Percentiles rank a stretch among this genome's conserved stretches.
These are phyloP conservation scores for Ptychochromis oligacanthus DNA, from an alignment of 2,113 vertebrate species.

Conservation along the genomic window DNA sequence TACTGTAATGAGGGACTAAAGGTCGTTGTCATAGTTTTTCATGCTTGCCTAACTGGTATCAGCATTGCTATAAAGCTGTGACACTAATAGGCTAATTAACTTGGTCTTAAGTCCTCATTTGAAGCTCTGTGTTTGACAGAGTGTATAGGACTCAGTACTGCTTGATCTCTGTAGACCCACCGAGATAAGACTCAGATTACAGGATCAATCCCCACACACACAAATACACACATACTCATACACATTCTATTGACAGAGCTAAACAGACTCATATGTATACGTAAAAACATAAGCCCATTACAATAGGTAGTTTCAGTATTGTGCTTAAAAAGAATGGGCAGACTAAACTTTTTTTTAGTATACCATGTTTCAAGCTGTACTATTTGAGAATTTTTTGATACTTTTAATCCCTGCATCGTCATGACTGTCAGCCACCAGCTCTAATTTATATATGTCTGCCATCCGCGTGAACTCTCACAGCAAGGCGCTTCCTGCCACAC, in stretches of 20 bases:
- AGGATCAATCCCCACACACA: constrained; percentile 57
- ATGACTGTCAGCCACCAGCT: background rate
- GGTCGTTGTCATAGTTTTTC: background rate
- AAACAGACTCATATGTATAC: background rate
- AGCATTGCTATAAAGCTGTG: background rate
- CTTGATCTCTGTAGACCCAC: constrained; percentile 60
- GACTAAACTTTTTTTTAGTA: background rate
- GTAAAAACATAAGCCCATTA: background rate
- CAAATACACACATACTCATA: constrained; percentile 14
- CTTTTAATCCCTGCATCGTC: background rate
- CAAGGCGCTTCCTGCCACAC: background rate
- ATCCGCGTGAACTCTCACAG: background rate
- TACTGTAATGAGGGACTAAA: background rate
- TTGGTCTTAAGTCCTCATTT: constrained; percentile 27
- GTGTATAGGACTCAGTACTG: constrained; percentile 28
- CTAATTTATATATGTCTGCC: background rate
- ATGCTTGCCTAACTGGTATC: background rate
- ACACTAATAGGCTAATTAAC: constrained; percentile 45
- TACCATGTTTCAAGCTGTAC: background rate
- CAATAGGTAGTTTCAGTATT: background rate
- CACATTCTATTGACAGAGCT: background rate
- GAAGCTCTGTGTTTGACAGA: constrained; percentile 42
- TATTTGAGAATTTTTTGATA: background rate
- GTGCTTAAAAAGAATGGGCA: background rate
- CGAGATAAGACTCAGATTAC: constrained; percentile 72